Percentiles rank a stretch among this genome's conserved stretches.
Conservation (phyloP, 2,113 vertebrate genomes). For the Progne subis region DNA sequence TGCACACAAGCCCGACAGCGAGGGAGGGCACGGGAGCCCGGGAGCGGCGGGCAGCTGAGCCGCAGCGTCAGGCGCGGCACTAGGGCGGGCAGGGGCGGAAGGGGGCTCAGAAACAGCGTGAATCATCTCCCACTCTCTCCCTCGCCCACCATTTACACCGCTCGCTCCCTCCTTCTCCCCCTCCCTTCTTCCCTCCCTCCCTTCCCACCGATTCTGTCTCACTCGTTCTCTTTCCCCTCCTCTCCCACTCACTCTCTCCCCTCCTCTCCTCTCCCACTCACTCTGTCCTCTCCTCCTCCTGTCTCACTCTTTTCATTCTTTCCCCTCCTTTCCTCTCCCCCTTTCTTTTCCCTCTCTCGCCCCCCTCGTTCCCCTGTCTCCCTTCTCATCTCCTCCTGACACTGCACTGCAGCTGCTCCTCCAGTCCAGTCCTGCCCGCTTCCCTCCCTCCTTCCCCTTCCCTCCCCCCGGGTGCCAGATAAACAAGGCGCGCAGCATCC, state of each 20-base stretch:
- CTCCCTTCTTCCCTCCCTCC: not conserved
- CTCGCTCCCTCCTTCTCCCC: conserved; percentile 37
- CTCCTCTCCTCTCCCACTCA: conserved; percentile 63
- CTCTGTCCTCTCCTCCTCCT: conserved; percentile 63
- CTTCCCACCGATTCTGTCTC: not conserved
- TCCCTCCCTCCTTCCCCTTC: conserved; percentile 65
- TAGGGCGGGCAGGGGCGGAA: conserved; percentile 55
- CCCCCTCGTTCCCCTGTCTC: conserved; percentile 29
- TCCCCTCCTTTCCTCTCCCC: conserved; percentile 31
- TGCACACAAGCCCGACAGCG: not conserved
- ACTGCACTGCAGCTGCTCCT: conserved; percentile 79
- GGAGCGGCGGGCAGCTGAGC: conserved; percentile 57
- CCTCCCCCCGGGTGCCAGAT: conserved; percentile 55
- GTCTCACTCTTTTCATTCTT: conserved; percentile 62
- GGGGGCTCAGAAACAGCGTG: conserved; percentile 55
- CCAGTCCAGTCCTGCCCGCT: conserved; percentile 72
- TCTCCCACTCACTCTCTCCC: conserved; percentile 63
- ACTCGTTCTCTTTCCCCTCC: conserved; percentile 53
- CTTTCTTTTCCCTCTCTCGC: conserved; percentile 30
- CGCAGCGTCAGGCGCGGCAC: conserved; percentile 59
- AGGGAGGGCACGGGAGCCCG: conserved; percentile 67
- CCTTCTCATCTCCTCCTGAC: conserved; percentile 51
- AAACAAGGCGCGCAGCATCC: conserved; percentile 54
- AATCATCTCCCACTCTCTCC: conserved; percentile 52
- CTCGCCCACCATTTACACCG: conserved; percentile 40